A percentile compares a stretch with the other conserved stretches of the same genome.
phyloP scores from a whole-genome alignment of 1,140 invertebrate genomes.

The Sitophilus oryzae region DNA sequence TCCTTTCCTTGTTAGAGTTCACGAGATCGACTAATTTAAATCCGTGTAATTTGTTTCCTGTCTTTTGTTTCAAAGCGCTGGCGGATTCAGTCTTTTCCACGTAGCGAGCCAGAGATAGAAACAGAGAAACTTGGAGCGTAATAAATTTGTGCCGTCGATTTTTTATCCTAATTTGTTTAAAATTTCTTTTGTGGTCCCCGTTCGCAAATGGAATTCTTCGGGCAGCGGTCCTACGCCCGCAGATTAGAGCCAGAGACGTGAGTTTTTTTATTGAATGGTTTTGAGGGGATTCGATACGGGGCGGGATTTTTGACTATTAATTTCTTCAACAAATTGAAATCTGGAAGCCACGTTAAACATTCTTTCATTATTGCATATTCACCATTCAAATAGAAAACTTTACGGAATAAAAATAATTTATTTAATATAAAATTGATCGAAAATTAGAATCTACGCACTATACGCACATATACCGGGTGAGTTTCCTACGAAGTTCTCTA shows the following conservation, averaged over 20 bases:
- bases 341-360: too few species aligned
- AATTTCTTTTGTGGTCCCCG: constrained; percentile 13
- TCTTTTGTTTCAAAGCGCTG: constrained; percentile 22
- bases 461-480: too few species aligned
- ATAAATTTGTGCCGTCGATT: constrained; percentile 19
- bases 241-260: background rate
- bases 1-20: constrained; percentile 18
- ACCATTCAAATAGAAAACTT: too few species aligned
- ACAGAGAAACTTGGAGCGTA: constrained; percentile 14
- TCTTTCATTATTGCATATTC: too few species aligned
- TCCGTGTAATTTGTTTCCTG: constrained; percentile 24
- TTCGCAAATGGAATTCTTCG: constrained; percentile 3
- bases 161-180: constrained; percentile 20
- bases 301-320: background rate
- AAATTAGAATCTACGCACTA: too few species aligned
- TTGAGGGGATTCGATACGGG: background rate
- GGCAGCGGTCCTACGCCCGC: background rate
- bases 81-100: constrained; percentile 18
- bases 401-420: too few species aligned
- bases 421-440: too few species aligned
- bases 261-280: constrained; percentile 1
- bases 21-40: constrained; percentile 22
- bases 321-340: too few species aligned
- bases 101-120: too few species aligned
- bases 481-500: too few species aligned